Evolutionary conservation across 1,140 invertebrate species (phyloP).

Genomic region (Megalopta genalis): DNA sequence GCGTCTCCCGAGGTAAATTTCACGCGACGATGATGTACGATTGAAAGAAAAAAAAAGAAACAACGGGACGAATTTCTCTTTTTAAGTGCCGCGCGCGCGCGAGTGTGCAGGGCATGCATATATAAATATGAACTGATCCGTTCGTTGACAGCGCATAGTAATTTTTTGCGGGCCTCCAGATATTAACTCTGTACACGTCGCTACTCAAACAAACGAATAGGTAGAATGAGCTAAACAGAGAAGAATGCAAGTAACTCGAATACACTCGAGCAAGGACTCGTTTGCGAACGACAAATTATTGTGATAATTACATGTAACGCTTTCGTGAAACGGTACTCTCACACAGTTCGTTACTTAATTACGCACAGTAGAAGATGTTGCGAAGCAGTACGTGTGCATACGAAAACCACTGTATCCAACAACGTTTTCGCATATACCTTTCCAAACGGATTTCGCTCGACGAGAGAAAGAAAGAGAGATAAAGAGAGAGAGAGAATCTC

Average conservation of each 20-base stretch:
- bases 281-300: constrained; percentile 50
- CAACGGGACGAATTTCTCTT: background rate
- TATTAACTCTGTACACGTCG: constrained; percentile 60
- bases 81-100: constrained; percentile 2
- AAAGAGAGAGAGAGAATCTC: background rate
- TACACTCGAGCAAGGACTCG: constrained; percentile 41
- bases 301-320: constrained; percentile 49
- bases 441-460: constrained; percentile 34
- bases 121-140: constrained; percentile 29
- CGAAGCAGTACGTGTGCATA: constrained; percentile 44
- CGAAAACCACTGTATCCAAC: constrained; percentile 3
- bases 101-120: background rate
- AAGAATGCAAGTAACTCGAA: constrained; percentile 47
- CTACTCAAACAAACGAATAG: constrained; percentile 57
- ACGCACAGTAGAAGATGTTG: constrained; percentile 50
- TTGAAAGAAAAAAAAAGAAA: background rate
- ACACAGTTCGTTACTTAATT: constrained; percentile 47
- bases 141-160: constrained; percentile 56
- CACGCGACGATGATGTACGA: background rate
- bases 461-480: too few species aligned
- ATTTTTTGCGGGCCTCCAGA: constrained; percentile 61
- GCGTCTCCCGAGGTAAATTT: constrained; percentile 2
- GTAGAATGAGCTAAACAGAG: constrained; percentile 38
- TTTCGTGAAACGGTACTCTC: constrained; percentile 44
- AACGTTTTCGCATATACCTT: background rate